Percentiles rank a stretch among this genome's conserved stretches.
phyloP scores from a whole-genome alignment of 1,140 invertebrate species.

The Drosophila asahinai region DNA sequence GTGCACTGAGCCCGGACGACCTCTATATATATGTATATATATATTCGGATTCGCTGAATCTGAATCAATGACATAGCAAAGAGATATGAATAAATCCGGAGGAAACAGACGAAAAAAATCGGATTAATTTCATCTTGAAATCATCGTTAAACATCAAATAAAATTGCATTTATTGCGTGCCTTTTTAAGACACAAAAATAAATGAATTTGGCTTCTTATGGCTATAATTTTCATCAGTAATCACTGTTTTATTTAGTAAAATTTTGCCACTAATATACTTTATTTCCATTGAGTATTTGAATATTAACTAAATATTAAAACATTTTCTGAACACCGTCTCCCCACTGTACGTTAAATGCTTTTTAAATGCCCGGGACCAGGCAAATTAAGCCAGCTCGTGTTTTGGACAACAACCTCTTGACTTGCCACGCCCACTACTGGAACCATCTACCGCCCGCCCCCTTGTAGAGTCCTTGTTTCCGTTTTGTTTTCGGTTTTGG shows the following conservation, averaged over 20 bases:
- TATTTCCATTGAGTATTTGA: too few species aligned
- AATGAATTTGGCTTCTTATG: too few species aligned
- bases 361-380: slow-evolving; percentile 63
- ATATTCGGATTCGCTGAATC: slow-evolving; percentile 20
- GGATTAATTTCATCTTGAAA: not conserved
- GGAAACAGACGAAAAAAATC: not conserved
- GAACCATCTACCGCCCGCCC: slow-evolving; percentile 21
- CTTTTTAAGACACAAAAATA: too few species aligned
- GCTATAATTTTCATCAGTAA: too few species aligned
- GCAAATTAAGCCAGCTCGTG: slow-evolving; percentile 71
- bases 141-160: not conserved
- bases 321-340: slow-evolving; percentile 6
- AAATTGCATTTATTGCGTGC: not conserved
- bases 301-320: not conserved
- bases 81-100: slow-evolving; percentile 10
- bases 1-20: slow-evolving; percentile 71
- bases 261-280: too few species aligned
- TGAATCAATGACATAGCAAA: slow-evolving; percentile 25
- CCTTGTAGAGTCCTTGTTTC: slow-evolving; percentile 14
- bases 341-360: slow-evolving; percentile 69
- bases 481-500: slow-evolving; percentile 43
- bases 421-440: slow-evolving; percentile 40
- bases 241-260: too few species aligned
- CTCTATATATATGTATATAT: slow-evolving; percentile 17
- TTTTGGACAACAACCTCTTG: slow-evolving; percentile 52